Evolutionary conservation across 1,140 invertebrate genomes (phyloP), one percentile per base, ranked within the genome.

Genomic region (Psix sp.): DNA sequence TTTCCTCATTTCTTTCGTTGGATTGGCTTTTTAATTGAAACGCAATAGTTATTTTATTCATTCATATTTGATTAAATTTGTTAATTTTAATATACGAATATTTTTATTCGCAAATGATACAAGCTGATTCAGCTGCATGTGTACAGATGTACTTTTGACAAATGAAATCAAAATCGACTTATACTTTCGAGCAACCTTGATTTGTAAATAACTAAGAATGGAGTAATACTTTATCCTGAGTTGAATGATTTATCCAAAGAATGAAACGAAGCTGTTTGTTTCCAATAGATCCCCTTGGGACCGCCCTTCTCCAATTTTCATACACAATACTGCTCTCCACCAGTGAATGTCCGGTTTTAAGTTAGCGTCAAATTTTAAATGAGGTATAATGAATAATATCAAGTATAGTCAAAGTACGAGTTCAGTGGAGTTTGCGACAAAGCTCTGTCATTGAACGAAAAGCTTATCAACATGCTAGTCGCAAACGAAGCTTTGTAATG

Each of bases 391-490:
- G 31, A 18, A 62, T 49, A 76, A 54, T 76, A 51, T 71, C 36
- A 60, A 76, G 49, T 70, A 71, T 76, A 76, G 73, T 76, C 66
- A 62, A 71, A 76, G 73, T 76, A 76, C 73, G 73, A 76, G 66
- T 76, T 76, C 73, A 76, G 66, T 76, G 73, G 66, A 71, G 66
- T 76, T 72, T 76, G 67, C 56, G 57, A 70, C 66, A 31, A 66
- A 16, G 65, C 59, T 59, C 33, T 54, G 24, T 74, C 33, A 63
- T 31, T 57, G 49, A 51, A 59, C 52, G 29, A 13, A 13, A 70
- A 52, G 10, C 40, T 66, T 66, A 45, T 46, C 45, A 67, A 67
- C 26, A 31, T 56, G 60, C 66, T 76, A 76, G 62, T 70, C 48
- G 57, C 65, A 68, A 70, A 63, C 36, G 52, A 38, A 43, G 18